A percentile compares a stretch with the other conserved stretches of the same genome.
phyloP scores from a whole-genome alignment of 2,888 invertebrate genomes.

The Luperina testacea region DNA sequence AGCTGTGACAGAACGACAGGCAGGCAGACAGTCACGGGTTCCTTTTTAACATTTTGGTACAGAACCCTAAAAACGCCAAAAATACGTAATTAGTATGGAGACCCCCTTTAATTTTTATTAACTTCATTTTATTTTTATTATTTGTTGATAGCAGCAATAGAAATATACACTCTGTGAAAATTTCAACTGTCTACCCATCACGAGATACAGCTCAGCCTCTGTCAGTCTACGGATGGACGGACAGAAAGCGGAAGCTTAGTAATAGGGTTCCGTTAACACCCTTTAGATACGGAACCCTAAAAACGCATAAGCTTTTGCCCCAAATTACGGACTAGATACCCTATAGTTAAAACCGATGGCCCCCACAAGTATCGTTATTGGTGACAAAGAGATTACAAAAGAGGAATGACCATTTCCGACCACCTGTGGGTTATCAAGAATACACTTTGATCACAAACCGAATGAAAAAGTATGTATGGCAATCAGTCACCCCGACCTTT shows the following conservation, averaged over 20 bases:
- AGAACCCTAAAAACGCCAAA: too few relatives aligned
- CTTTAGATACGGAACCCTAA: neutral
- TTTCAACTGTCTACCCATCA: neutral
- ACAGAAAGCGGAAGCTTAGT: neutral
- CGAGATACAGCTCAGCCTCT: neutral
- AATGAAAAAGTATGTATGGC: conserved; percentile 29
- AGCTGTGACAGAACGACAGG: too few relatives aligned
- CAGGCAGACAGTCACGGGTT: too few relatives aligned
- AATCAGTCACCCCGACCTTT: conserved; percentile 53
- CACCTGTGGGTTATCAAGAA: conserved; percentile 40
- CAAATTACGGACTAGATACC: conserved; percentile 1
- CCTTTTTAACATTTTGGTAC: too few relatives aligned
- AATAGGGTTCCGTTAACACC: neutral
- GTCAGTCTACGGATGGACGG: neutral
- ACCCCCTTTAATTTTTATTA: too few relatives aligned
- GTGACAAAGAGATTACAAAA: conserved; percentile 35
- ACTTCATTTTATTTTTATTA: too few relatives aligned
- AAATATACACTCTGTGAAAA: neutral
- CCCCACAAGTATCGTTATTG: conserved; percentile 6
- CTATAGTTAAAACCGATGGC: conserved; percentile 1
- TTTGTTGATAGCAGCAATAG: too few relatives aligned
- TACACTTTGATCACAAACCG: conserved; percentile 38
- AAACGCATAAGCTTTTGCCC: neutral
- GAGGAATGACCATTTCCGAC: conserved; percentile 6
- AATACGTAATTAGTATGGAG: too few relatives aligned